Conservation (phyloP, 2,888 invertebrate genomes). For the Drosophila robusta region DNA sequence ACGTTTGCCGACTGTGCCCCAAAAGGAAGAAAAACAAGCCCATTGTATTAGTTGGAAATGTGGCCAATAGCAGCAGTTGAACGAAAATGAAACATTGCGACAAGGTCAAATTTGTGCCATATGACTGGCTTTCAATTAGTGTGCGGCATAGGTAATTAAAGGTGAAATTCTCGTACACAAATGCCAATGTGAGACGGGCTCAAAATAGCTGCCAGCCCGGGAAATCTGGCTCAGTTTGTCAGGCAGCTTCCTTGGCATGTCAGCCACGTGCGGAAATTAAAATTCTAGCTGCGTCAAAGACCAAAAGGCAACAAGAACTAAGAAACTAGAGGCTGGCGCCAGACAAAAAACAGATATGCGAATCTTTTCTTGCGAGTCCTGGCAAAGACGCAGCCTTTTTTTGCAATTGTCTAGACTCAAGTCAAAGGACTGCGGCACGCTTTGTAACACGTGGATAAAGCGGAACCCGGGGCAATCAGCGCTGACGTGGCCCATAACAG, state of each 20-base stretch:
- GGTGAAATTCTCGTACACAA: constrained; percentile 18
- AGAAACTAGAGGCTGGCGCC: constrained; percentile 40
- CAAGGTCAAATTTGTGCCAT: constrained; percentile 43
- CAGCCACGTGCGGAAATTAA: constrained; percentile 71
- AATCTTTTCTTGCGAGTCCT: constrained; percentile 36
- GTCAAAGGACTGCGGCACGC: constrained; percentile 66
- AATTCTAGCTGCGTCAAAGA: constrained; percentile 64
- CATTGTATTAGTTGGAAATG: constrained; percentile 20
- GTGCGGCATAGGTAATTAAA: constrained; percentile 35
- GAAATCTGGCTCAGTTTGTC: neutral
- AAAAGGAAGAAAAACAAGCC: neutral
- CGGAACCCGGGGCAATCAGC: constrained; percentile 30
- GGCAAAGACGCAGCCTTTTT: constrained; percentile 1
- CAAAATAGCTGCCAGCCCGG: constrained; percentile 30
- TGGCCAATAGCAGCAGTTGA: neutral
- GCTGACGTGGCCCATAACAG: constrained; percentile 2
- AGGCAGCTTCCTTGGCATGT: constrained; percentile 36
- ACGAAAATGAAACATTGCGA: constrained; percentile 10
- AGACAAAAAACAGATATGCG: constrained; percentile 16
- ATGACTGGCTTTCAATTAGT: constrained; percentile 42
- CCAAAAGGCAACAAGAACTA: constrained; percentile 30
- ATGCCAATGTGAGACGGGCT: constrained; percentile 15
- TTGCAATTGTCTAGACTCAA: constrained; percentile 66
- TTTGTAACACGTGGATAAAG: constrained; percentile 43
- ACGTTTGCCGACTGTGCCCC: constrained; percentile 26